A percentile compares a stretch with the other conserved stretches of the same genome.
phyloP scores from a whole-genome alignment of 1,140 invertebrate genomes.

The Papilio polytes region DNA sequence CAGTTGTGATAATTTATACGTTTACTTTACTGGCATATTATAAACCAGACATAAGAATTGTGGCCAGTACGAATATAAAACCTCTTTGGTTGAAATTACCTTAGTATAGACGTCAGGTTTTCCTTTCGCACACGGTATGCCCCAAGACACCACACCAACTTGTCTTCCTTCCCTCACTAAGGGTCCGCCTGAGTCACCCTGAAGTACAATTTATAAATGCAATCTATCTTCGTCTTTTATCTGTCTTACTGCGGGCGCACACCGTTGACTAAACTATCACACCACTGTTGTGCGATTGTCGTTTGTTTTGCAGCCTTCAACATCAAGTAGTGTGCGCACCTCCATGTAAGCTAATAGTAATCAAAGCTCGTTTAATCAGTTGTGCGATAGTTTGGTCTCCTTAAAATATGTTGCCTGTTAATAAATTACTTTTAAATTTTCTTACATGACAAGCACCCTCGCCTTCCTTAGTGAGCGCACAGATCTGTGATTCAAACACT shows the following conservation, averaged over 20 bases:
- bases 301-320: too few relatives aligned
- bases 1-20: too few relatives aligned
- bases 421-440: background rate
- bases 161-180: conserved; percentile 72
- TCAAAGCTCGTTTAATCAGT: too few relatives aligned
- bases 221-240: background rate
- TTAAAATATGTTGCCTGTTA: too few relatives aligned
- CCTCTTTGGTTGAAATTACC: conserved; percentile 60
- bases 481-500: conserved; percentile 83
- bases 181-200: conserved; percentile 80
- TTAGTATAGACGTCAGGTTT: conserved; percentile 88
- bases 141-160: conserved; percentile 86
- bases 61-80: conserved; percentile 2
- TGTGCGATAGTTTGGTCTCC: too few relatives aligned
- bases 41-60: too few relatives aligned
- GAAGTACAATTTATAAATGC: conserved; percentile 35
- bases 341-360: too few relatives aligned
- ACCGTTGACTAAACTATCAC: too few relatives aligned
- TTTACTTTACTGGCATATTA: too few relatives aligned
- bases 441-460: conserved; percentile 86
- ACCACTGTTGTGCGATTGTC: too few relatives aligned
- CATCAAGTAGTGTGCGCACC: too few relatives aligned
- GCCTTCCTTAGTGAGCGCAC: conserved; percentile 84
- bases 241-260: too few relatives aligned
- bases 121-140: conserved; percentile 85